A percentile compares a stretch with the other conserved stretches of the same genome.
Evolutionary conservation across 2,888 invertebrate genomes (phyloP).

Genomic region (Thecophora atra): DNA sequence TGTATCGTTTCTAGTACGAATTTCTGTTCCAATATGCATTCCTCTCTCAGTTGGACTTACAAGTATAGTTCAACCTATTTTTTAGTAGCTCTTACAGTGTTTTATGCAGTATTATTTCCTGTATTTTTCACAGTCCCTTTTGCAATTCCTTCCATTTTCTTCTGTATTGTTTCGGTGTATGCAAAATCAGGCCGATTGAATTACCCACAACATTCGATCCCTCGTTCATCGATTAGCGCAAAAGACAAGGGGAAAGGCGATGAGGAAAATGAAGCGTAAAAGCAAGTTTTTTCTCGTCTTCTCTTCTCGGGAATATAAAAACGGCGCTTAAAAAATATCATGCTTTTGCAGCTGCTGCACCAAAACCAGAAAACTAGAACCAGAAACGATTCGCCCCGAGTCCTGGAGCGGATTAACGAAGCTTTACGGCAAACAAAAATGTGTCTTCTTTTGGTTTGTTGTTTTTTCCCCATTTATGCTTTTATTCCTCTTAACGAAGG

Average conservation of each 20-base stretch:
- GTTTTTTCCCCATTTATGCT: neutral
- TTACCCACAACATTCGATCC: neutral
- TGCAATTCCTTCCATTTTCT: neutral
- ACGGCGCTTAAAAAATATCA: too few species aligned
- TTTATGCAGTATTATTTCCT: neutral
- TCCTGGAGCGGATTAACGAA: conserved; percentile 18
- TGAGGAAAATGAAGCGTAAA: neutral
- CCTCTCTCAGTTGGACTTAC: too few species aligned
- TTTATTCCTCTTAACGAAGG: neutral
- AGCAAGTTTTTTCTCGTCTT: too few species aligned
- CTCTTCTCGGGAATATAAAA: too few species aligned
- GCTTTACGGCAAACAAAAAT: conserved; percentile 20
- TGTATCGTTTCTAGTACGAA: too few species aligned
- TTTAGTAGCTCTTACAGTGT: too few species aligned
- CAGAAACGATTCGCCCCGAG: too few species aligned
- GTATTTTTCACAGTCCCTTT: neutral
- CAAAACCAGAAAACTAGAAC: too few species aligned
- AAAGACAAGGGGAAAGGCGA: neutral
- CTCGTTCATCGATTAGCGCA: neutral
- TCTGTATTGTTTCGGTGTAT: neutral
- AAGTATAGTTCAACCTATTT: too few species aligned
- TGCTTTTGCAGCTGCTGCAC: too few species aligned
- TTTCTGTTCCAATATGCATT: too few species aligned
- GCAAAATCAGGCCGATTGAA: neutral
- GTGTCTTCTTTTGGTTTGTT: neutral